Percentiles rank a stretch among this genome's conserved stretches.
These are phyloP conservation scores for Atrichornis clamosus DNA, from an alignment of 2,113 vertebrate genomes.

Conservation along the genomic window DNA sequence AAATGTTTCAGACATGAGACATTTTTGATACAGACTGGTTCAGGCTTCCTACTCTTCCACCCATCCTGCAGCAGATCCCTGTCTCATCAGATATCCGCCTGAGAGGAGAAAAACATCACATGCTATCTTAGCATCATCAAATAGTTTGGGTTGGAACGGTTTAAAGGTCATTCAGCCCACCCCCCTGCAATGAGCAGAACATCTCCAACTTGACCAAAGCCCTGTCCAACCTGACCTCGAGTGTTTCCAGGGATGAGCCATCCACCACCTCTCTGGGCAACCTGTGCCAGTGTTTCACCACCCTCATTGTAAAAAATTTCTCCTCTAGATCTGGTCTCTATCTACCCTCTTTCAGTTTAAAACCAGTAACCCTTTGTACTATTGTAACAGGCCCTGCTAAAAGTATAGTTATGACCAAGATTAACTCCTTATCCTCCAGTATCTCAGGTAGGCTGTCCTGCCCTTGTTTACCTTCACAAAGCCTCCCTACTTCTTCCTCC, in stretches of 20 bases:
- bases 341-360: background rate
- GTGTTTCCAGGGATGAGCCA: background rate
- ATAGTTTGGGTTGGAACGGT: background rate
- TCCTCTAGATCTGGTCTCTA: background rate
- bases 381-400: background rate
- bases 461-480: background rate
- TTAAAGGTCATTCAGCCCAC: background rate
- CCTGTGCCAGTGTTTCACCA: background rate
- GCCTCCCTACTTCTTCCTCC: background rate
- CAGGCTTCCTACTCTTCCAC: background rate
- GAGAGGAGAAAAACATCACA: background rate
- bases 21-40: background rate
- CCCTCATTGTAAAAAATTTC: fast-evolving
- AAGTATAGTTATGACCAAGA: background rate
- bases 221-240: background rate
- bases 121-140: background rate
- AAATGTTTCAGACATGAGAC: background rate
- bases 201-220: background rate
- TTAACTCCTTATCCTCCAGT: background rate
- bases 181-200: background rate
- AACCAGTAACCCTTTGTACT: background rate
- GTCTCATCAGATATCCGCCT: background rate
- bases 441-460: background rate
- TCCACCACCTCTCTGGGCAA: background rate
- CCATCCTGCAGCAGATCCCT: background rate